Evolutionary conservation across 1,140 invertebrate species (phyloP), one percentile per base, ranked within the genome.

Genomic region (Brachionus manjavacas): DNA sequence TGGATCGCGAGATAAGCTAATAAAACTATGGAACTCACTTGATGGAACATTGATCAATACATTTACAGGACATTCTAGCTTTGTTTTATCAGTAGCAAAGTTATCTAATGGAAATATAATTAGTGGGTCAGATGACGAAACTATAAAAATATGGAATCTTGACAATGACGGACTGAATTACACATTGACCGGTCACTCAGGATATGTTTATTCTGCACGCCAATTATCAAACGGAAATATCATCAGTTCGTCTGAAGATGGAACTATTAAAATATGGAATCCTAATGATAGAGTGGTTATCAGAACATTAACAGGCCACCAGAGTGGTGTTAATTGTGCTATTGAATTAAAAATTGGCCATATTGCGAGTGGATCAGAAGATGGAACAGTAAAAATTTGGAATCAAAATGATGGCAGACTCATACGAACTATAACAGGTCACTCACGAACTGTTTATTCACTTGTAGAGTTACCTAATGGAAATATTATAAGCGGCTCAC

Each of bases 251-350:
- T 99, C 99, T 91, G 97, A 97, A n/a, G 97, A 99, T 89, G 97
- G 96, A 3, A 99, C 96, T 0, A 96, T 99, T 39, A 98, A 98
- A 92, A 96, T 99, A 16, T 99, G 97, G 97, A 96, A 99, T 89
- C 98, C 99, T 85, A 93, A 94, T 60, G 97, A 94, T 28, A 97
- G 97, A 49, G 94, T 96, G 88, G 99, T 97, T 90, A 92, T 99
- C 1, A 49, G 28, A 39, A 80, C 78, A 60, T 66, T 80, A 41
- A 20, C n/a, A 0, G 78, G 9, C 2, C 78, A 80, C 60, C 2
- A 0, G 3, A 41, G 46, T 52, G 28, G 1, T 25, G 46, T 78
- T 6, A 12, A 11, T 9, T 25, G 41, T 46, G 41, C 46, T 0
- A 20, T 28, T 25, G 74, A 14, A 11, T 78, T 99, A 91, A 96